Conservation (phyloP, 37 sponge, comb jelly and placozoan genomes). For the Amphimedon queenslandica region DNA sequence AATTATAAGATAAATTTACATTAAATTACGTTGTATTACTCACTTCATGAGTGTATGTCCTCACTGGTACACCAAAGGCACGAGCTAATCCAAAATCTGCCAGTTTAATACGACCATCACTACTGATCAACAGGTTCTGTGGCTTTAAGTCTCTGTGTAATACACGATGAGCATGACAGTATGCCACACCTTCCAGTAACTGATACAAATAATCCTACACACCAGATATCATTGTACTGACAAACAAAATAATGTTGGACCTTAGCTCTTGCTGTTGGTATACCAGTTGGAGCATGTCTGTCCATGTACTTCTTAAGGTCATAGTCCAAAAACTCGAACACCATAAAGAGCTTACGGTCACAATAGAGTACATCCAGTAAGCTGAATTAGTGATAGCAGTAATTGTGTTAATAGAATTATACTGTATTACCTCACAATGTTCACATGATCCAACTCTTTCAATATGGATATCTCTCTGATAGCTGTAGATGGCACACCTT, state of each 20-base stretch:
- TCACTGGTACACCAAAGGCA: slow-evolving; percentile 93
- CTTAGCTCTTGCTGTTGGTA: slow-evolving; percentile 53
- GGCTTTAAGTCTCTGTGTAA: slow-evolving; percentile 98
- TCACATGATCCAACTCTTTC: slow-evolving; percentile 79
- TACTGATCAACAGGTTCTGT: slow-evolving; percentile 91
- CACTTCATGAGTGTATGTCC: slow-evolving; percentile 98
- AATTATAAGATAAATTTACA: not conserved
- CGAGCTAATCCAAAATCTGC: slow-evolving; percentile 98
- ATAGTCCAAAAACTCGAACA: slow-evolving; percentile 96
- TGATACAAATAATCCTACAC: slow-evolving; percentile 88
- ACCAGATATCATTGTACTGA: not conserved
- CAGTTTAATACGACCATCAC: slow-evolving; percentile 79
- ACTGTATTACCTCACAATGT: slow-evolving; percentile 74
- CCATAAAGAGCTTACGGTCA: slow-evolving; percentile 88
- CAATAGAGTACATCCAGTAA: slow-evolving; percentile 85
- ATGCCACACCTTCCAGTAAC: slow-evolving; percentile 85
- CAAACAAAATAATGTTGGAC: slow-evolving; percentile 20
- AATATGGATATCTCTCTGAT: slow-evolving; percentile 95
- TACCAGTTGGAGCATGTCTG: slow-evolving; percentile 32
- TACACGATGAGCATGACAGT: slow-evolving; percentile 90
- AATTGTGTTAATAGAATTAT: not conserved
- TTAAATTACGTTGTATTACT: not conserved
- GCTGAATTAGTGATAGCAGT: slow-evolving; percentile 19
- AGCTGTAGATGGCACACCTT: slow-evolving; percentile 97
- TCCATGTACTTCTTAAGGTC: slow-evolving; percentile 98